Percentiles rank a stretch among this genome's conserved stretches.
Evolutionary conservation across 1,140 invertebrate genomes (phyloP).

Genomic region (Palaemon carinicauda): DNA sequence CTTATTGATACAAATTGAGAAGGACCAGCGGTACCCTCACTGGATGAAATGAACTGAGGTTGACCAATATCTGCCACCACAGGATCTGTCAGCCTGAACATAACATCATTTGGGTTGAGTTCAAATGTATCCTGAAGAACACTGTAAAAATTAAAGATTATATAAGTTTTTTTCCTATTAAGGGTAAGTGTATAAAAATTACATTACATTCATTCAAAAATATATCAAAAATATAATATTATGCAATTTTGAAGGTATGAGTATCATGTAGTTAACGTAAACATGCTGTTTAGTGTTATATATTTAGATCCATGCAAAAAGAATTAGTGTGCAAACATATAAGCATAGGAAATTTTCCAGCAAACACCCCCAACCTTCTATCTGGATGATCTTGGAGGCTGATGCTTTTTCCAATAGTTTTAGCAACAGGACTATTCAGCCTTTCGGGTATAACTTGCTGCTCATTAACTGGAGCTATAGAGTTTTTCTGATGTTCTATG

Average conservation of each 20-base stretch:
- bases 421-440: background rate
- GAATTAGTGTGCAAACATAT: background rate
- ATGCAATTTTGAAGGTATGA: background rate
- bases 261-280: background rate
- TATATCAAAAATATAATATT: too few species aligned
- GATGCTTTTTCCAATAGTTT: too few species aligned
- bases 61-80: background rate
- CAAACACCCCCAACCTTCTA: constrained; percentile 17
- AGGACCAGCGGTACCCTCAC: background rate
- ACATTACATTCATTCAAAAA: background rate
- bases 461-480: background rate
- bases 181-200: too few species aligned
- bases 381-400: background rate
- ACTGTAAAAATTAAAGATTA: background rate
- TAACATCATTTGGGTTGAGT: background rate
- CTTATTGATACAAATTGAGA: background rate
- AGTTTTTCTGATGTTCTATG: background rate
- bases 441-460: background rate
- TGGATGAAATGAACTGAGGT: background rate
- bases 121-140: background rate
- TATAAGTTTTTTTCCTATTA: background rate
- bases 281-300: too few species aligned
- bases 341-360: background rate
- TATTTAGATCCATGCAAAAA: too few species aligned
- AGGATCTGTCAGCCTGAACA: background rate